phyloP scores from a whole-genome alignment of 2,113 vertebrate species.

The Psittacula cyanocephala region DNA sequence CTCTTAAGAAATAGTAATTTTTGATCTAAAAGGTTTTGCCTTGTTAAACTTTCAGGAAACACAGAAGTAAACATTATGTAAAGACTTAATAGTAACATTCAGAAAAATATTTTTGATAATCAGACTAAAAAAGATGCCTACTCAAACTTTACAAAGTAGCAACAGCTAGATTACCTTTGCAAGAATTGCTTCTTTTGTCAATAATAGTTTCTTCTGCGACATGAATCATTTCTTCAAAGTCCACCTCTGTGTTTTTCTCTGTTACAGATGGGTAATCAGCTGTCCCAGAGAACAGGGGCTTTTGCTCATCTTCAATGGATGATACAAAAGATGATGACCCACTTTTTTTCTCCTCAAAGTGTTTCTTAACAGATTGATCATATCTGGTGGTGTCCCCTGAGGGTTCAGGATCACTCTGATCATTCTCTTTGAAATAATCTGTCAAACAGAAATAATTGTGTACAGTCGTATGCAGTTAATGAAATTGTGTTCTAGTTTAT shows the following conservation, averaged over 20 bases:
- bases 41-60: background rate
- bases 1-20: background rate
- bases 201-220: constrained; percentile 72
- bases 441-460: constrained; percentile 54
- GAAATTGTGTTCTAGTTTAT: background rate
- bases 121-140: background rate
- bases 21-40: background rate
- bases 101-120: background rate
- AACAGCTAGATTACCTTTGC: constrained; percentile 78
- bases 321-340: constrained; percentile 78
- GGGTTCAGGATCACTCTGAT: constrained; percentile 67
- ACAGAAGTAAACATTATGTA: background rate
- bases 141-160: background rate
- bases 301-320: constrained; percentile 85
- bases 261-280: constrained; percentile 77
- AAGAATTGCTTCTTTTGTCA: constrained; percentile 77
- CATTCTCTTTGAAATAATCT: constrained; percentile 75
- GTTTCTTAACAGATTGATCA: constrained; percentile 80
- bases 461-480: constrained; percentile 4
- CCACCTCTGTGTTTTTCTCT: constrained; percentile 71
- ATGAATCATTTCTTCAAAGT: constrained; percentile 72
- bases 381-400: constrained; percentile 66
- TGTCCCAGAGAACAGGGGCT: constrained; percentile 83
- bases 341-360: constrained; percentile 82
- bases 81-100: background rate